phyloP scores from a whole-genome alignment of 2,888 invertebrate genomes.

The Tuberolachnus salignus region DNA sequence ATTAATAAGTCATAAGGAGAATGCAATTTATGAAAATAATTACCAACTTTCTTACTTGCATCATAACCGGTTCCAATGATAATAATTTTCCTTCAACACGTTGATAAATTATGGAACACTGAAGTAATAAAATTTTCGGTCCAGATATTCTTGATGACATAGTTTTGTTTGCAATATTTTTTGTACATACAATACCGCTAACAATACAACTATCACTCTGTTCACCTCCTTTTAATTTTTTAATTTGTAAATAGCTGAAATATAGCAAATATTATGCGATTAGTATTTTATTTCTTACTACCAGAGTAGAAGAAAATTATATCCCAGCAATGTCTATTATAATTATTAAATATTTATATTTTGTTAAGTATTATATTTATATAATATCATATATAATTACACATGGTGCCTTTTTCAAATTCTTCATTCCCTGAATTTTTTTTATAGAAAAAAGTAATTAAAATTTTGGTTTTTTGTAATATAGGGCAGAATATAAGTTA shows the following conservation, averaged over 20 bases:
- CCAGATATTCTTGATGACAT: constrained; percentile 81
- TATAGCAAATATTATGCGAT: constrained; percentile 7
- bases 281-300: too few relatives aligned
- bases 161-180: constrained; percentile 90
- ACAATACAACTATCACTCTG: constrained; percentile 78
- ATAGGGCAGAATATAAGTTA: too few relatives aligned
- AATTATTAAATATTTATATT: too few relatives aligned
- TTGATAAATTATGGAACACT: constrained; percentile 93
- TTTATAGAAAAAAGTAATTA: too few relatives aligned
- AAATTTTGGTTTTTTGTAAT: too few relatives aligned
- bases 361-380: too few relatives aligned
- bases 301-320: too few relatives aligned
- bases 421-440: too few relatives aligned
- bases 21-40: constrained; percentile 10
- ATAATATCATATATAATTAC: too few relatives aligned
- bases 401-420: too few relatives aligned
- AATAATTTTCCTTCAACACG: constrained; percentile 90
- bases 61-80: constrained; percentile 89
- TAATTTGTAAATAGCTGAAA: constrained; percentile 81
- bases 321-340: too few relatives aligned
- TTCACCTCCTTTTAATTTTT: constrained; percentile 84
- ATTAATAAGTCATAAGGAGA: neutral
- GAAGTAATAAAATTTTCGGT: constrained; percentile 83
- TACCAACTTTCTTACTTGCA: constrained; percentile 71
- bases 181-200: constrained; percentile 89